These are phyloP conservation scores for Cremastobaeus sp. DNA, from an alignment of 2,888 invertebrate genomes.

Conservation along the genomic window DNA sequence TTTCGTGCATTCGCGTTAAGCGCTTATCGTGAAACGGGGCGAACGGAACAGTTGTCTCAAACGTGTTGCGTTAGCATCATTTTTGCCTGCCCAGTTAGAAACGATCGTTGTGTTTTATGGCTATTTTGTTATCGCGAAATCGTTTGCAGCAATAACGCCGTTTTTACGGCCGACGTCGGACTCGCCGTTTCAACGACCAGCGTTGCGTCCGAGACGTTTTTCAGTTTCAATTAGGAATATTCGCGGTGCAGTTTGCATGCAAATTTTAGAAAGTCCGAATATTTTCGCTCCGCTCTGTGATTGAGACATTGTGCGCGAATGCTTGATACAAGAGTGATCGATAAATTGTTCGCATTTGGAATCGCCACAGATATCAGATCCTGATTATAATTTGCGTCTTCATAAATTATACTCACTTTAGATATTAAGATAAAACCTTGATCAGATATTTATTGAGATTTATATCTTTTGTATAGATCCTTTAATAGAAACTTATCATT, in stretches of 20 bases:
- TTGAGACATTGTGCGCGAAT: conserved; percentile 5
- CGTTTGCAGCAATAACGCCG: conserved; percentile 7
- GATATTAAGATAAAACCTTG: conserved; percentile 17
- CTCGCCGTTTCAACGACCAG: too few species aligned
- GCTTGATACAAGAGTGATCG: conserved; percentile 3
- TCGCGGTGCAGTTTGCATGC: conserved; percentile 2
- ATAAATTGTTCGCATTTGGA: conserved; percentile 26
- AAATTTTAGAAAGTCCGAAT: conserved; percentile 11
- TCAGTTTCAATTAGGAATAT: neutral
- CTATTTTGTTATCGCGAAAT: conserved; percentile 22
- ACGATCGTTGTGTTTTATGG: conserved; percentile 32
- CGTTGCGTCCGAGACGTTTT: too few species aligned
- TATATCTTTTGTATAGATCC: conserved; percentile 14
- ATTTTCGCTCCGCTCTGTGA: neutral
- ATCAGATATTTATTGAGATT: conserved; percentile 37
- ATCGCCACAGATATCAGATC: conserved; percentile 20
- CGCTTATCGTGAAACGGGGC: conserved; percentile 21
- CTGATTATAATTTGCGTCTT: conserved; percentile 30
- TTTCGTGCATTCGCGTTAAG: conserved; percentile 28
- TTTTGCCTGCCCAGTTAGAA: conserved; percentile 12
- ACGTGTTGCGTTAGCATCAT: neutral
- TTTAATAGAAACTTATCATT: conserved; percentile 14
- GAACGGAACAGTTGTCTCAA: conserved; percentile 23
- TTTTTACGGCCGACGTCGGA: too few species aligned
- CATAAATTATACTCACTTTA: conserved; percentile 16